Evolutionary conservation across 2,888 invertebrate genomes (phyloP).

Genomic region (Drepana falcataria): DNA sequence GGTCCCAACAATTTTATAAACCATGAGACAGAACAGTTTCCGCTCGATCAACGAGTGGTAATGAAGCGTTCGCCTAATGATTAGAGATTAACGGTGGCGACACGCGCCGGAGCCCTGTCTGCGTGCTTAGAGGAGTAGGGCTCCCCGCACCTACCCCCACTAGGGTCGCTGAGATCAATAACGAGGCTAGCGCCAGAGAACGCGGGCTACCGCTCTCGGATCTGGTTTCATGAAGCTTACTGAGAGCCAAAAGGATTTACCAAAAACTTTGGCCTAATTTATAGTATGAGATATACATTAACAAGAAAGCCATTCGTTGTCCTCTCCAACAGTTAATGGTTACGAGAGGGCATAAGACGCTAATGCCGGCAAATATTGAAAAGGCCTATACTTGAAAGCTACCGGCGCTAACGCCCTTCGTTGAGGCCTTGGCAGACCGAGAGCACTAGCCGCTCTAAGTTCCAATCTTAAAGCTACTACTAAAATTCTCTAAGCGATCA

Average conservation of each 20-base stretch:
- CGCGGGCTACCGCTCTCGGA: constrained; percentile 61
- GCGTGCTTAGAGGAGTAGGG: constrained; percentile 13
- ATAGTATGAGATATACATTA: constrained; percentile 14
- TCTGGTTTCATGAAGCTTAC: constrained; percentile 35
- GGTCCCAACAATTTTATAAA: constrained; percentile 61
- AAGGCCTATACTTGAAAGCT: constrained; percentile 27
- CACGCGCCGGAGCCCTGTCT: constrained; percentile 27
- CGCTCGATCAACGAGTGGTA: constrained; percentile 62
- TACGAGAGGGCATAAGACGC: constrained; percentile 42
- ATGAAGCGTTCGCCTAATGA: constrained; percentile 67
- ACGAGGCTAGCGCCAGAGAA: constrained; percentile 53
- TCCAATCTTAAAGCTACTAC: constrained; percentile 73
- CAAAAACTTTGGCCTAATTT: constrained; percentile 33
- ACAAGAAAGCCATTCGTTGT: constrained; percentile 50
- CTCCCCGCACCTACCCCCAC: constrained; percentile 40
- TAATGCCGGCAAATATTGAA: constrained; percentile 40
- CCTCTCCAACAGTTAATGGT: constrained; percentile 37
- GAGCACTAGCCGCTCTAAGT: constrained; percentile 67
- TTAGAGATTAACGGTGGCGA: constrained; percentile 38
- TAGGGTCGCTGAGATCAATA: constrained; percentile 58
- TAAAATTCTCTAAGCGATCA: constrained; percentile 73
- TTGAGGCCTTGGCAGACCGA: constrained; percentile 41
- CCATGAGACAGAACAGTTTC: constrained; percentile 63
- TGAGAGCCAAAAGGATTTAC: constrained; percentile 26
- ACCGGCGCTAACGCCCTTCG: constrained; percentile 10